Conservation (phyloP, 2,797 vertebrate genomes). For the Hirundo rustica region DNA sequence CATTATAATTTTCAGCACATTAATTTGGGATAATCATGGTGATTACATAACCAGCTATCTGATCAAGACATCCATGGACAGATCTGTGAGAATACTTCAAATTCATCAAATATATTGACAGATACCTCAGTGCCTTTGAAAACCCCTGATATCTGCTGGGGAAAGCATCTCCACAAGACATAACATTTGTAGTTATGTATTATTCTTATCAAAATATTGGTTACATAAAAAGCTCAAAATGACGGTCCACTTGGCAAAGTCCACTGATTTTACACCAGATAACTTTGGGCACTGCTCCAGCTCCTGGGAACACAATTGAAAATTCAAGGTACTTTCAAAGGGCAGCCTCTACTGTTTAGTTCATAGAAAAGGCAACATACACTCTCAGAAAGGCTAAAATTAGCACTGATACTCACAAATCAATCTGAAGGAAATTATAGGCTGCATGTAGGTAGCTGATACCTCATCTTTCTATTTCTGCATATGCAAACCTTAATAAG, state of each 20-base stretch:
- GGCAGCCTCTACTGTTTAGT: not conserved
- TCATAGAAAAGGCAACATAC: not conserved
- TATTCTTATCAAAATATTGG: not conserved
- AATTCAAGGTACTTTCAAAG: not conserved
- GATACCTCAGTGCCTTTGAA: not conserved
- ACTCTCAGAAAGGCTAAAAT: not conserved
- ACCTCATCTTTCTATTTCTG: not conserved
- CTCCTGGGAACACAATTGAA: not conserved
- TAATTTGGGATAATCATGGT: conserved; percentile 24
- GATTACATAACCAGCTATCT: conserved; percentile 9
- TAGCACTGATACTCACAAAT: not conserved
- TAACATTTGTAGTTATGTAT: not conserved
- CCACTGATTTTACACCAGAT: not conserved
- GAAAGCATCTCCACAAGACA: not conserved
- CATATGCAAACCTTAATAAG: not conserved
- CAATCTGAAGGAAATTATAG: conserved; percentile 20
- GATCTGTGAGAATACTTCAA: not conserved
- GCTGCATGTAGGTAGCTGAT: not conserved
- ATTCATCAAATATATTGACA: not conserved
- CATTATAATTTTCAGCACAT: not conserved
- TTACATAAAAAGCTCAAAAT: not conserved
- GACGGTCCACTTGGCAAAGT: not conserved
- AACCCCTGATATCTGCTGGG: not conserved
- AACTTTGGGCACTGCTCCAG: not conserved
- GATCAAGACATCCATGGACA: not conserved